Conservation (phyloP, 2,797 vertebrate genomes). For the Gouania willdenowi region DNA sequence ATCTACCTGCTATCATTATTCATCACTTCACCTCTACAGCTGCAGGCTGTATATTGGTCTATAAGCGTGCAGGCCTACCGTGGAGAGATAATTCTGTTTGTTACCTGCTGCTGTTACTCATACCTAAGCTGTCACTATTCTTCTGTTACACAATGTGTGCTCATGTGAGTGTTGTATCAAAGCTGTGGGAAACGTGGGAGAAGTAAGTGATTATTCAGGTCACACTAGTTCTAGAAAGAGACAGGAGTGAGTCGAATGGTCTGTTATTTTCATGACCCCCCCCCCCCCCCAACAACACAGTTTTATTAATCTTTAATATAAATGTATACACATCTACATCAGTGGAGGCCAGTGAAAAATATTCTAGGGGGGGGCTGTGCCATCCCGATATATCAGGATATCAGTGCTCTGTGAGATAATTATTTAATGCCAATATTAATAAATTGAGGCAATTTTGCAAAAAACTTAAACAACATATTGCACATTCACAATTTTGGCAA, state of each 20-base stretch:
- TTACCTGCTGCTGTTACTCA: slow-evolving; percentile 32
- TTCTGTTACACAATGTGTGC: slow-evolving; percentile 27
- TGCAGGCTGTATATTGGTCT: slow-evolving; percentile 17
- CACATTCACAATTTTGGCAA: too few relatives aligned
- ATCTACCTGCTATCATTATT: too few relatives aligned
- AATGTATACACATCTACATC: too few relatives aligned
- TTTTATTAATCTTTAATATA: too few relatives aligned
- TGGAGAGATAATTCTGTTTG: slow-evolving; percentile 37
- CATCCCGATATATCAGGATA: too few relatives aligned
- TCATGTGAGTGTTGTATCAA: slow-evolving; percentile 30
- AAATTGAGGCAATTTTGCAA: too few relatives aligned
- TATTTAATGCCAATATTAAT: too few relatives aligned
- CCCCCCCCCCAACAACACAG: slow-evolving; percentile 9
- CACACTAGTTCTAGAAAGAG: slow-evolving; percentile 24
- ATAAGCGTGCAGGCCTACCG: not conserved
- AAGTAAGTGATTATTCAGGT: slow-evolving; percentile 29
- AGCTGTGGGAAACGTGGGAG: slow-evolving; percentile 36
- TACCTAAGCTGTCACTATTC: slow-evolving; percentile 32
- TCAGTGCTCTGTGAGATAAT: too few relatives aligned
- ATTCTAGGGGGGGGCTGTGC: too few relatives aligned
- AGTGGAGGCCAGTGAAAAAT: too few relatives aligned
- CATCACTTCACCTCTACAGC: slow-evolving; percentile 11
- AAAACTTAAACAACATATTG: too few relatives aligned
- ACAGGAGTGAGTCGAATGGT: slow-evolving; percentile 14
- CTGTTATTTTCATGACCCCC: slow-evolving; percentile 15